Conservation (phyloP, 92 coral and sea anemone genomes). For the Chrysogorgia sp. region DNA sequence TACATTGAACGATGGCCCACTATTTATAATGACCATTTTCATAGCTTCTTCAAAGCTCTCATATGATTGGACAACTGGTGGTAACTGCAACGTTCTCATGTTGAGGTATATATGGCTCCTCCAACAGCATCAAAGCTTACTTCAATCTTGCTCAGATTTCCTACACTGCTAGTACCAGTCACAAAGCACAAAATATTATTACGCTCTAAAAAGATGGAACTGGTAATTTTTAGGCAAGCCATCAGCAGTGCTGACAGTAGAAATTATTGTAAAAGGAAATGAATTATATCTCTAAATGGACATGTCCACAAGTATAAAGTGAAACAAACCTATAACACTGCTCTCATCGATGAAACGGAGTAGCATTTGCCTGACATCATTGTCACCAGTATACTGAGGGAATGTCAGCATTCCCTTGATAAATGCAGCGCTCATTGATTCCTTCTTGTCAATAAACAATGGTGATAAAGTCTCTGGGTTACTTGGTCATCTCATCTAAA, state of each 20-base stretch:
- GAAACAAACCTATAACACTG: background rate
- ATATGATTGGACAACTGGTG: slow-evolving; percentile 30
- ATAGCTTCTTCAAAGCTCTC: slow-evolving; percentile 36
- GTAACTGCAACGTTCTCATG: slow-evolving; percentile 50
- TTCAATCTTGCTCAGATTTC: slow-evolving; percentile 3
- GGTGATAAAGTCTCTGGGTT: slow-evolving; percentile 37
- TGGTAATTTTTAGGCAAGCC: background rate
- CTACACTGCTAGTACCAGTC: slow-evolving; percentile 33
- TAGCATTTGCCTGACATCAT: slow-evolving; percentile 38
- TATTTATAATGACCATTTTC: slow-evolving; percentile 3
- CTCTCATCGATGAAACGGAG: slow-evolving; percentile 54
- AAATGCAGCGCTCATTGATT: slow-evolving; percentile 13
- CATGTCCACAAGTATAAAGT: no score
- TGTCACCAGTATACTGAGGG: slow-evolving; percentile 3
- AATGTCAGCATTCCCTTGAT: slow-evolving; percentile 39
- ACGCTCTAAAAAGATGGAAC: slow-evolving; percentile 26
- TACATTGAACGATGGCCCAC: slow-evolving; percentile 30
- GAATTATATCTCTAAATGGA: no score
- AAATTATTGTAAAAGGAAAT: no score
- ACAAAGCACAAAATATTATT: slow-evolving; percentile 33
- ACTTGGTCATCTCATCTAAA: slow-evolving; percentile 7
- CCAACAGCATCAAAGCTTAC: slow-evolving; percentile 41
- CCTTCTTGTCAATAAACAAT: slow-evolving; percentile 12
- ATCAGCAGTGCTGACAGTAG: background rate
- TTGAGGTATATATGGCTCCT: slow-evolving; percentile 55